Conservation (phyloP, 1,140 invertebrate species). For the Melanaphis sacchari region DNA sequence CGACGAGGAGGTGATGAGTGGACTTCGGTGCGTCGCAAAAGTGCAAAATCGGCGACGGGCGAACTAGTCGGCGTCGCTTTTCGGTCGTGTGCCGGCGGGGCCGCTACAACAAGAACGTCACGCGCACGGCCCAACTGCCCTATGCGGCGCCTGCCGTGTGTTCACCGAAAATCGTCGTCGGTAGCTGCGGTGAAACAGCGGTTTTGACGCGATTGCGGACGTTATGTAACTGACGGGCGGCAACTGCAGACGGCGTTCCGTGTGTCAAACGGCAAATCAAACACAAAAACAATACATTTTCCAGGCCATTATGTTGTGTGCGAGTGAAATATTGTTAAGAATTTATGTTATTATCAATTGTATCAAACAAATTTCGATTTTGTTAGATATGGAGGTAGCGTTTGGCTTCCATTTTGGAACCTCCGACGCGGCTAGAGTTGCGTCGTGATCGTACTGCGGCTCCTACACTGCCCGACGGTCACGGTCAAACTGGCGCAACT, state of each 20-base stretch:
- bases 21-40: neutral
- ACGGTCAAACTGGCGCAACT: slow-evolving; percentile 64
- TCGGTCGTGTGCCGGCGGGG: neutral
- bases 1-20: too few relatives aligned
- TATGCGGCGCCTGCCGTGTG: neutral
- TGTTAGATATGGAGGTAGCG: slow-evolving; percentile 12
- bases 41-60: neutral
- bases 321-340: slow-evolving; percentile 38
- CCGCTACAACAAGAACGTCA: neutral
- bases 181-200: too few relatives aligned
- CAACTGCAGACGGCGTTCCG: neutral
- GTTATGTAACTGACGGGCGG: neutral
- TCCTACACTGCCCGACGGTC: slow-evolving; percentile 62
- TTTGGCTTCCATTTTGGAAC: slow-evolving; percentile 36
- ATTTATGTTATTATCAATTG: slow-evolving; percentile 24
- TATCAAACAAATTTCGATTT: slow-evolving; percentile 36
- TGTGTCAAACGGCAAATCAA: neutral
- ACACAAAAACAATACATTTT: neutral
- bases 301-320: neutral
- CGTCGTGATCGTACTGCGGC: neutral
- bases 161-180: neutral
- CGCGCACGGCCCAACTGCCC: neutral
- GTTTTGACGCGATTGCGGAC: neutral
- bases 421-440: neutral
- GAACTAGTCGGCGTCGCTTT: neutral